phyloP scores from a whole-genome alignment of 2,888 invertebrate genomes.

The Habrosyne pyritoides region DNA sequence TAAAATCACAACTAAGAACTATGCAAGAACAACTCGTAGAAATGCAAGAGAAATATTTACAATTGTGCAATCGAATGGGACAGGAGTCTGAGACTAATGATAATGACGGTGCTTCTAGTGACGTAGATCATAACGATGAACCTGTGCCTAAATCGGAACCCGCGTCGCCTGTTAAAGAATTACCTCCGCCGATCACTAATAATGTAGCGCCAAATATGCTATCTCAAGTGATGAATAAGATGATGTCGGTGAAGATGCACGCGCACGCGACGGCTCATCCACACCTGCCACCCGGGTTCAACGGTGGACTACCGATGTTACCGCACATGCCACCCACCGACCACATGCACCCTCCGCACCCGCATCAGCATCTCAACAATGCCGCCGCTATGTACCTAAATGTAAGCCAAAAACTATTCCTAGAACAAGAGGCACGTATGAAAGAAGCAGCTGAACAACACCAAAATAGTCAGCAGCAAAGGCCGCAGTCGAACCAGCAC shows the following conservation, averaged over 20 bases:
- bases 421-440: conserved; percentile 90
- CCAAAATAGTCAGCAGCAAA: conserved; percentile 82
- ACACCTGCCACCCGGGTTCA: conserved; percentile 84
- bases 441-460: conserved; percentile 85
- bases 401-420: conserved; percentile 89
- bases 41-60: conserved; percentile 96
- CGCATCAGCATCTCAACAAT: conserved; percentile 85
- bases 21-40: conserved; percentile 95
- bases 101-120: conserved; percentile 89
- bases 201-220: conserved; percentile 81
- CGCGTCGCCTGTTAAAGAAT: conserved; percentile 81
- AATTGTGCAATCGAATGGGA: conserved; percentile 93
- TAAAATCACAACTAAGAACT: conserved; percentile 92
- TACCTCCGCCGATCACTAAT: conserved; percentile 72
- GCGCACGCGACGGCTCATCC: conserved; percentile 79
- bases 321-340: conserved; percentile 81
- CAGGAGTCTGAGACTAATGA: conserved; percentile 90
- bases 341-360: conserved; percentile 80
- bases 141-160: conserved; percentile 83
- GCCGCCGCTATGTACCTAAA: conserved; percentile 90
- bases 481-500: conserved; percentile 84
- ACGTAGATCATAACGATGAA: conserved; percentile 85
- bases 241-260: conserved; percentile 86
- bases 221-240: conserved; percentile 86
- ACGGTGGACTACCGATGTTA: conserved; percentile 82